Conservation (phyloP, 2,888 invertebrate species). For the Pseudoips prasinana region DNA sequence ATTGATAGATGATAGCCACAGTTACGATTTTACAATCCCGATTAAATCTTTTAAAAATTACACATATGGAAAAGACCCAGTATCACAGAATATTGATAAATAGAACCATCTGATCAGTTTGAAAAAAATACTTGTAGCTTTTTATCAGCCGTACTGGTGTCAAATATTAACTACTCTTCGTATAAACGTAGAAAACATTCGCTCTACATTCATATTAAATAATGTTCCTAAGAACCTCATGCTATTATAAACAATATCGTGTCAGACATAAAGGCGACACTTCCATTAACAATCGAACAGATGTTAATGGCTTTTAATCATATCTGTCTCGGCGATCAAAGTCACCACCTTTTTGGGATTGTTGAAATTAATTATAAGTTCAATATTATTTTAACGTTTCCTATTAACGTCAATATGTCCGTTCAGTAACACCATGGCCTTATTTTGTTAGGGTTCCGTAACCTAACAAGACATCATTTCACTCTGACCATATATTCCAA, state of each 20-base stretch:
- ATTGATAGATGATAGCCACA: no score
- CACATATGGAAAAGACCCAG: no score
- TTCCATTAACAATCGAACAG: slow-evolving; percentile 20
- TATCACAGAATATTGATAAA: neutral
- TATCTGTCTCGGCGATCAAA: slow-evolving; percentile 35
- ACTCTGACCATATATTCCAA: no score
- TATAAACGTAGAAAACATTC: slow-evolving; percentile 18
- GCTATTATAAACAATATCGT: slow-evolving; percentile 9
- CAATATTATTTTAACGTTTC: slow-evolving; percentile 24
- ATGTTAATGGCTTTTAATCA: slow-evolving; percentile 32
- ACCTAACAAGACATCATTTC: no score
- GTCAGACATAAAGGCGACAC: slow-evolving; percentile 10
- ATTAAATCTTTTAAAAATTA: no score
- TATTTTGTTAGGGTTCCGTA: no score
- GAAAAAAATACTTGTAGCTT: neutral
- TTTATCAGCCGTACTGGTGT: slow-evolving; percentile 13
- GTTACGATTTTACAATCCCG: no score
- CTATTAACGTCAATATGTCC: slow-evolving; percentile 27
- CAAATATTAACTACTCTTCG: slow-evolving; percentile 26
- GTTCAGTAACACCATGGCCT: slow-evolving; percentile 5
- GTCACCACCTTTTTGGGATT: slow-evolving; percentile 39
- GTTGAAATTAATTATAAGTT: slow-evolving; percentile 36
- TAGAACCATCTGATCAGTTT: slow-evolving; percentile 9
- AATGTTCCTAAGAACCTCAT: slow-evolving; percentile 4
- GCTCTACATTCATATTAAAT: slow-evolving; percentile 18